Percentiles rank a stretch among this genome's conserved stretches.
These are phyloP conservation scores for Percopsis transmontana DNA, from an alignment of 2,113 vertebrate species.

Conservation along the genomic window DNA sequence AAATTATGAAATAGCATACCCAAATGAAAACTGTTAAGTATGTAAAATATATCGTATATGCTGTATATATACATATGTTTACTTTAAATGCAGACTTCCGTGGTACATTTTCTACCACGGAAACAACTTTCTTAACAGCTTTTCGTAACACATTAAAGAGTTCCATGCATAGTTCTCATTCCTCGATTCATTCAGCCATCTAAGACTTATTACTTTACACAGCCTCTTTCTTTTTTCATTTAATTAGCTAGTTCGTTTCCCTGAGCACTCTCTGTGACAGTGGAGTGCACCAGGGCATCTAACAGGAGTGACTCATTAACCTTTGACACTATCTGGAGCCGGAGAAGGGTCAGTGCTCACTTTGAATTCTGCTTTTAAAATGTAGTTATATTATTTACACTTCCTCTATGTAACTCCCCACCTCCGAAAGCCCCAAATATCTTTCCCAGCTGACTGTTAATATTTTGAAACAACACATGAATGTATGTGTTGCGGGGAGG, in stretches of 20 bases:
- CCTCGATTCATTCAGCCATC: constrained; percentile 41
- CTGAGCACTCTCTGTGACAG: constrained; percentile 48
- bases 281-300: constrained; percentile 46
- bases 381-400: too few species aligned
- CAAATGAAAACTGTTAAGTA: too few species aligned
- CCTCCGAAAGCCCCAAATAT: too few species aligned
- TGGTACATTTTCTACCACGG: too few species aligned
- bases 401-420: too few species aligned
- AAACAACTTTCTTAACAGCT: neutral
- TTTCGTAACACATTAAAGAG: neutral
- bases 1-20: too few species aligned
- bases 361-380: constrained; percentile 27
- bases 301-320: constrained; percentile 55
- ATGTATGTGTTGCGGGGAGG: too few species aligned
- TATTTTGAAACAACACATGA: too few species aligned
- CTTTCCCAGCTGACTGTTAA: too few species aligned
- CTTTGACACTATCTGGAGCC: constrained; percentile 55
- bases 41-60: too few species aligned
- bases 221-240: constrained; percentile 52
- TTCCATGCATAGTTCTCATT: constrained; percentile 22
- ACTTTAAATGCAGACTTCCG: too few species aligned
- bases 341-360: constrained; percentile 12
- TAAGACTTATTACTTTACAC: constrained; percentile 53
- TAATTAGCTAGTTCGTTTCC: constrained; percentile 62
- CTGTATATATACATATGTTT: too few species aligned